Evolutionary conservation across 2,113 vertebrate genomes (phyloP).

Genomic region (Salminus brasiliensis): DNA sequence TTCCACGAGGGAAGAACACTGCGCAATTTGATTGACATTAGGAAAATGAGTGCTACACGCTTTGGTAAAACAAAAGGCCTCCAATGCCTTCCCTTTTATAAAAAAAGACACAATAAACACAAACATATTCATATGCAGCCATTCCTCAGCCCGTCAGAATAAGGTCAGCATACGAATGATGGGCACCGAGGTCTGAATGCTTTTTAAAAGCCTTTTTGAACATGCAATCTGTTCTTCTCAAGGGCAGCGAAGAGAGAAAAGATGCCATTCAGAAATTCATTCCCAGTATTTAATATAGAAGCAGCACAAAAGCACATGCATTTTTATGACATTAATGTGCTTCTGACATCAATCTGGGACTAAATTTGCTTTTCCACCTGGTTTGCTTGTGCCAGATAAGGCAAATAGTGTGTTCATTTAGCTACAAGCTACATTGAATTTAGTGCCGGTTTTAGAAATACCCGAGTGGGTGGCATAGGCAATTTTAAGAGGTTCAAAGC

Average conservation of each 20-base stretch:
- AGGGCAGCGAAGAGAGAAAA: neutral
- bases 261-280: neutral
- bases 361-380: neutral
- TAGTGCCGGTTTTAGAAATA: too few relatives aligned
- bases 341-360: neutral
- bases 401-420: too few relatives aligned
- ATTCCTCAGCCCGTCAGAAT: neutral
- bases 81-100: neutral
- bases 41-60: neutral
- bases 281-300: neutral
- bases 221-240: slow-evolving; percentile 7
- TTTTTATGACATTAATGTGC: neutral
- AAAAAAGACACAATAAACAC: neutral
- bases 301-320: neutral
- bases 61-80: neutral
- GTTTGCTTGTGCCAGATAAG: too few relatives aligned
- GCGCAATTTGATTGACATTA: neutral
- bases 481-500: too few relatives aligned
- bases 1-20: neutral
- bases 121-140: slow-evolving; percentile 6
- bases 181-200: neutral
- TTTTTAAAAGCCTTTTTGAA: slow-evolving; percentile 2
- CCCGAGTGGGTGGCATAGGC: too few relatives aligned
- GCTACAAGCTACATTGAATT: too few relatives aligned
- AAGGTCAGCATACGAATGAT: slow-evolving; percentile 34